Conservation (phyloP, 2,888 invertebrate species). For the Neria commutata region DNA sequence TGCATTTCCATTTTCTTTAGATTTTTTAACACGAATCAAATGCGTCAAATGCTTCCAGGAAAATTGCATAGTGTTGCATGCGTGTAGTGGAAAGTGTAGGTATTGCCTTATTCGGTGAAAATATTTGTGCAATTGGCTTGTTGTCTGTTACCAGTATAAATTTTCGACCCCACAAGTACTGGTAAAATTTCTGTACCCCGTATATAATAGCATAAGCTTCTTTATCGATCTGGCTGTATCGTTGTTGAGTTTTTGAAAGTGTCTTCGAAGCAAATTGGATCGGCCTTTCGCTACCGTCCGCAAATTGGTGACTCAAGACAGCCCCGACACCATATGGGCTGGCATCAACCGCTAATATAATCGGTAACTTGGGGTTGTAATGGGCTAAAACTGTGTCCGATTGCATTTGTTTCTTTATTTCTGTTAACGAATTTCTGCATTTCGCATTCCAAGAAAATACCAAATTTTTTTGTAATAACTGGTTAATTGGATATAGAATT, state of each 20-base stretch:
- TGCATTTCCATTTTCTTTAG: slow-evolving; percentile 30
- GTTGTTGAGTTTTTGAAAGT: slow-evolving; percentile 27
- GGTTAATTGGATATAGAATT: slow-evolving; percentile 41
- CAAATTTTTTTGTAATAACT: slow-evolving; percentile 36
- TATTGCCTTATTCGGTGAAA: slow-evolving; percentile 26
- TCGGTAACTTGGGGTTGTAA: slow-evolving; percentile 40
- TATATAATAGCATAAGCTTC: slow-evolving; percentile 53
- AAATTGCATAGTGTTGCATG: slow-evolving; percentile 35
- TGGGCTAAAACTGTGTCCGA: slow-evolving; percentile 37
- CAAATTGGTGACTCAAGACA: slow-evolving; percentile 47
- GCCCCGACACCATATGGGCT: slow-evolving; percentile 41
- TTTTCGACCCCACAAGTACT: slow-evolving; percentile 52
- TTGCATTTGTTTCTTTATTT: slow-evolving; percentile 38
- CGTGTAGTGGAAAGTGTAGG: slow-evolving; percentile 32
- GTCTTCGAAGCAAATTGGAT: slow-evolving; percentile 53
- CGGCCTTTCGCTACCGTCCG: slow-evolving; percentile 51
- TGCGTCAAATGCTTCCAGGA: slow-evolving; percentile 33
- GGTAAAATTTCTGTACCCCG: slow-evolving; percentile 53
- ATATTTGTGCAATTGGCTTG: slow-evolving; percentile 33
- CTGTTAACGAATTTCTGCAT: slow-evolving; percentile 37
- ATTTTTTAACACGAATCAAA: slow-evolving; percentile 25
- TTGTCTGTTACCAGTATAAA: slow-evolving; percentile 39
- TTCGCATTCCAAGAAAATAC: slow-evolving; percentile 37
- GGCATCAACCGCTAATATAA: slow-evolving; percentile 45
- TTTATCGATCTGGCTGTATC: slow-evolving; percentile 28